Conservation (phyloP, 2,797 vertebrate genomes). For the Lates japonicus region DNA sequence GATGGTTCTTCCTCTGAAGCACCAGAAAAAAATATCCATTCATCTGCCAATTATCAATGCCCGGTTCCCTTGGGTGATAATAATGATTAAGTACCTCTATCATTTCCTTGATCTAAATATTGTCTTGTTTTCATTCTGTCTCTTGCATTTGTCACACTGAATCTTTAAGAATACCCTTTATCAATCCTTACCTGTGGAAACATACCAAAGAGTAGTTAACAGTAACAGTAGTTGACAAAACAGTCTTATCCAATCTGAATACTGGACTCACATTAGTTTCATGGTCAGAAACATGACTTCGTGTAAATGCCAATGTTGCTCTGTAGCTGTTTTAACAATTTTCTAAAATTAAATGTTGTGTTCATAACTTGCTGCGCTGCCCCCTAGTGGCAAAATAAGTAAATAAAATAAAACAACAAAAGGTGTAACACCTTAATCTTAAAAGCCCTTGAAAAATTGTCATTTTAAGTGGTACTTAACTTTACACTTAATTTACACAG, state of each 20-base stretch:
- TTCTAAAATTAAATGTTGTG: background rate
- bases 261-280: too few species aligned
- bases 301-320: background rate
- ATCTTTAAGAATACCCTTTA: too few species aligned
- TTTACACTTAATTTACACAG: background rate
- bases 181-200: background rate
- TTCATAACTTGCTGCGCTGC: background rate
- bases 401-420: background rate
- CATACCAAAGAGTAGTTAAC: background rate
- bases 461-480: background rate
- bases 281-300: background rate
- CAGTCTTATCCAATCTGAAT: too few species aligned
- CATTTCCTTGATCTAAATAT: background rate
- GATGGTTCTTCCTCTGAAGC: conserved; percentile 1
- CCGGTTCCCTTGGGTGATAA: background rate
- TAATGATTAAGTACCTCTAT: background rate
- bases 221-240: background rate
- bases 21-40: background rate
- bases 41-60: background rate
- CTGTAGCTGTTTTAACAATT: background rate
- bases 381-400: background rate
- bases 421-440: too few species aligned
- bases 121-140: background rate
- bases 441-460: too few species aligned
- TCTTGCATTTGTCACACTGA: background rate